Base-by-base conservation (phyloP, 2,113 vertebrate species). In the Melanostigma gelatinosum region DNA sequence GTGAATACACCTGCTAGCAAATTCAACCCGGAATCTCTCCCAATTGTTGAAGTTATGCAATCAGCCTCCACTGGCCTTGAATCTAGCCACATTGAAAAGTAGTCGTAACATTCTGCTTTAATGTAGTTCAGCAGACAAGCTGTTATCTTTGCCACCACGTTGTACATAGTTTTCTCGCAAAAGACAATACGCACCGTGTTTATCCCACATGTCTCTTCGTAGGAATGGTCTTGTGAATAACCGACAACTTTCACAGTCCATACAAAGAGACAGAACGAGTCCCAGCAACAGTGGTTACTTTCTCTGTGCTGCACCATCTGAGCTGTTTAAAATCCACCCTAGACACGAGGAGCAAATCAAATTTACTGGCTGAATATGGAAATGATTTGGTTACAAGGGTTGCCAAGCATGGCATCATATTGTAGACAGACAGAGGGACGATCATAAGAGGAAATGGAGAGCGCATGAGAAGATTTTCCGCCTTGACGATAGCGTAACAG, bases 311-410 rank as follows among this genome's bases (percentile, higher is more conserved):
- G n/a, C 36, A 12, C 5, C 22, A 22, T 68, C 34, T 20, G 24
- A 82, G n/a, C n/a, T 15, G 48, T 80, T 77, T 86, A 44, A 88
- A 77, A 85, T 60, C 62, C 42, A 72, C 22, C 66, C 71, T 48
- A 11, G 60, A 85, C 60, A 34, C 15, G 15, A 77, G 7, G 62
- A 69, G 44, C 77, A 86, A 89, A 88, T 90, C 50, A 8, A 54
- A 90, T 90, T 82, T 82, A 40, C 44, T 60, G 62, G 50, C 69
- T 57, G 77, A 72, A 36, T 79, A 89, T 83, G 71, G 85, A 78
- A 85, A 55, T 75, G 62, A 90, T 89, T 88, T 27, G 75, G 83
- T 89, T 90, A 91, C 66, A 80, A 69, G 86, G 75, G 83, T 40
- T 82, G 40, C 69, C 50, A 70, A 70, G 46, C 57, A 75, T 69